These are phyloP conservation scores for Choloepus hoffmanni DNA, from an alignment of 2,113 vertebrate genomes.

Conservation along the genomic window DNA sequence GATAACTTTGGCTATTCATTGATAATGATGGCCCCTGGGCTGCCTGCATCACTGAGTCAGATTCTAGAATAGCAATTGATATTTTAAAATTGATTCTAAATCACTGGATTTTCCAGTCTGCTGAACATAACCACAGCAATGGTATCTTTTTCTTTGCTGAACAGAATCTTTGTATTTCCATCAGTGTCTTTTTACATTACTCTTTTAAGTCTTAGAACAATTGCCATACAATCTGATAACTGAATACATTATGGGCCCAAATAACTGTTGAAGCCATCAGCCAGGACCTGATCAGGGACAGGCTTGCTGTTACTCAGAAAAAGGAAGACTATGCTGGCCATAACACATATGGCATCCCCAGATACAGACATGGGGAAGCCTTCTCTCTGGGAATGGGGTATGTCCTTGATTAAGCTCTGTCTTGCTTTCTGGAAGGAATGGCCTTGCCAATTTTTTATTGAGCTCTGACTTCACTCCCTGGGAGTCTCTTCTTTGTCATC, in stretches of 20 bases:
- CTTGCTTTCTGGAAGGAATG: not conserved
- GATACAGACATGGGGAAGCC: no score
- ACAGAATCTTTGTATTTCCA: not conserved
- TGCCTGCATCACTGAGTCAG: no score
- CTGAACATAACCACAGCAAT: no score
- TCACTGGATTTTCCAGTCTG: no score
- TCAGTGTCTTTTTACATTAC: not conserved
- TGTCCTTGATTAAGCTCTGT: not conserved
- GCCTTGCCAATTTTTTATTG: not conserved
- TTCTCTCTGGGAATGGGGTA: not conserved
- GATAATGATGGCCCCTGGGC: no score
- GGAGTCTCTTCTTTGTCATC: not conserved
- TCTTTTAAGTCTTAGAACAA: not conserved
- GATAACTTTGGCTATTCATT: no score
- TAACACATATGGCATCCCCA: no score
- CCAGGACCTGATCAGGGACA: not conserved
- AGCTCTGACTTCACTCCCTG: not conserved
- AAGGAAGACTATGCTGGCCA: not conserved
- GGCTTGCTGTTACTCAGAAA: not conserved
- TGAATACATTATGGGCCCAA: not conserved
- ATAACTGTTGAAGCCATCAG: no score
- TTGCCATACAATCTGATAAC: not conserved
- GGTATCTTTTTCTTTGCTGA: not conserved
- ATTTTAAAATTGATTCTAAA: no score
- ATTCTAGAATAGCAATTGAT: no score